Conservation (phyloP, 2,113 vertebrate species). For the Poeciliopsis occidentalis region DNA sequence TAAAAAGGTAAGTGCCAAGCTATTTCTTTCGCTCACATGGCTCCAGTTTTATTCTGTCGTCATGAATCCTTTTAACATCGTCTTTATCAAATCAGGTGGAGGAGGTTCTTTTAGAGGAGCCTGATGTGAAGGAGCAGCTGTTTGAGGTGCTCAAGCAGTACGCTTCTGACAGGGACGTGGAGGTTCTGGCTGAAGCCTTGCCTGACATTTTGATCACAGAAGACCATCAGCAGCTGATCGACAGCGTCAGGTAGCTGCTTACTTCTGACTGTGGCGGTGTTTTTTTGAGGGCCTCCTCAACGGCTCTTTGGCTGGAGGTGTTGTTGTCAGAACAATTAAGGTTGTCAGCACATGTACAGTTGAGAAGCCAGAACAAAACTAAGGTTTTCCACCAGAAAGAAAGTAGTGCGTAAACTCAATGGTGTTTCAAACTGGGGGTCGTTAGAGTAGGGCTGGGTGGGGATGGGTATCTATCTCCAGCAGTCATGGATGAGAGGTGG, state of each 20-base stretch:
- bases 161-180: constrained; percentile 87
- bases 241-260: constrained; percentile 89
- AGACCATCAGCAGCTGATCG: constrained; percentile 87
- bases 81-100: constrained; percentile 82
- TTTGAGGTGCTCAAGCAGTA: constrained; percentile 90
- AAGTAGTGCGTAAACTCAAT: too few species aligned
- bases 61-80: neutral
- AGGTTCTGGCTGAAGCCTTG: constrained; percentile 86
- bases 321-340: neutral
- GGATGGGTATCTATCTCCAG: too few species aligned
- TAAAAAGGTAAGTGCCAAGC: constrained; percentile 79
- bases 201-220: constrained; percentile 85
- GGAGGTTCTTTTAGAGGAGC: constrained; percentile 87
- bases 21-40: neutral
- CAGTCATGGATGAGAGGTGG: too few species aligned
- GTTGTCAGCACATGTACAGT: too few species aligned
- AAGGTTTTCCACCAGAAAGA: too few species aligned
- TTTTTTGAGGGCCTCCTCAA: too few species aligned
- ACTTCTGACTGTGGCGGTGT: neutral
- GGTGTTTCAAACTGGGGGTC: too few species aligned
- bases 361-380: too few species aligned
- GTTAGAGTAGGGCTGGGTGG: too few species aligned
- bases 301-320: neutral
- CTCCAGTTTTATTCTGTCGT: neutral
- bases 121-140: constrained; percentile 87